Evolutionary conservation across 2,113 vertebrate species (phyloP).

Genomic region (Trematocara macrostoma): DNA sequence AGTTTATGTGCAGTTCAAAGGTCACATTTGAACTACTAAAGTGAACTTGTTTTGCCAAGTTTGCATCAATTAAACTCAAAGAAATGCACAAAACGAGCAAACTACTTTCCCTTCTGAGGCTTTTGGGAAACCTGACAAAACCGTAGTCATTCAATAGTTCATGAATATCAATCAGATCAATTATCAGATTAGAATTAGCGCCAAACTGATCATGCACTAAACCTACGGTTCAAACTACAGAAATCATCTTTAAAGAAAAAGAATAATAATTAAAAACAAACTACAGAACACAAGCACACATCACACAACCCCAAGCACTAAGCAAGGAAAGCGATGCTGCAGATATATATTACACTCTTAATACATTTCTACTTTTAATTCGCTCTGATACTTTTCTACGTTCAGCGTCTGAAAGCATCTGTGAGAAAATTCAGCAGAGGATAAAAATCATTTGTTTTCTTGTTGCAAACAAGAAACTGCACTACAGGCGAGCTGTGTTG

Average conservation of each 20-base stretch:
- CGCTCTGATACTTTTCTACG: background rate
- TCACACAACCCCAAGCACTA: slow-evolving; percentile 16
- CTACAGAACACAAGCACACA: slow-evolving; percentile 48
- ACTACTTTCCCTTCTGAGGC: slow-evolving; percentile 49
- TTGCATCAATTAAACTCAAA: background rate
- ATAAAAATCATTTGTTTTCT: background rate
- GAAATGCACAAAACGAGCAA: background rate
- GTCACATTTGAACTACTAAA: background rate
- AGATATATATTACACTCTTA: background rate
- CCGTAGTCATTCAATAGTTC: slow-evolving; percentile 39
- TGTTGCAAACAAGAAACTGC: background rate
- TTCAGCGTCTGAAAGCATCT: background rate
- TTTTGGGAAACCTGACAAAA: slow-evolving; percentile 47
- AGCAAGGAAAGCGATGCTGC: background rate
- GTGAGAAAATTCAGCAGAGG: background rate
- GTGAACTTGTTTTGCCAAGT: background rate
- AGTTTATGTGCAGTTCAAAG: background rate
- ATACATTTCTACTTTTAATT: background rate
- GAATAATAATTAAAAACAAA: background rate
- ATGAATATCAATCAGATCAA: slow-evolving; percentile 25
- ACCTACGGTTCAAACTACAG: slow-evolving; percentile 21
- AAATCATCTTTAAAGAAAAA: background rate
- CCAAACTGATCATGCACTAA: slow-evolving; percentile 69
- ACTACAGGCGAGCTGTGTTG: background rate
- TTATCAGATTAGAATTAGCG: slow-evolving; percentile 5